These are phyloP conservation scores for Pomacea maculata DNA, from an alignment of 1,140 invertebrate genomes.

Conservation along the genomic window DNA sequence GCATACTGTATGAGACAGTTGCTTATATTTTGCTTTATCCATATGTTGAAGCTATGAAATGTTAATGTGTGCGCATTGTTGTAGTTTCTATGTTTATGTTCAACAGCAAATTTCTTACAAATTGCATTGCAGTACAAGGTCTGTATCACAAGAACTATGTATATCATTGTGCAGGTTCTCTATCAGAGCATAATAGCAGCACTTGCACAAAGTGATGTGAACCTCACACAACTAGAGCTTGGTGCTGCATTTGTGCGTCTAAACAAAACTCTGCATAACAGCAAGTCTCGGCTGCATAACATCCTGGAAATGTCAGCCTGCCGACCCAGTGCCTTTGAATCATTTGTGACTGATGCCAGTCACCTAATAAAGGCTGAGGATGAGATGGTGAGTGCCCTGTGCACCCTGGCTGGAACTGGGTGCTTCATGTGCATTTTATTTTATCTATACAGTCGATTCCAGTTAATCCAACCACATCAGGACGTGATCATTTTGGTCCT, in stretches of 20 bases:
- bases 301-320: conserved; percentile 19
- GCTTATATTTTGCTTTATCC: no score
- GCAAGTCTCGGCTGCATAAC: conserved; percentile 18
- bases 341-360: neutral
- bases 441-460: no score
- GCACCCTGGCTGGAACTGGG: no score
- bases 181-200: conserved; percentile 15
- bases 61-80: no score
- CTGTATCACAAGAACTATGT: neutral
- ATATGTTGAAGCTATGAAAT: no score
- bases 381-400: conserved; percentile 36
- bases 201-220: conserved; percentile 2
- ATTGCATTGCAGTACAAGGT: no score
- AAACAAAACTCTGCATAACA: conserved; percentile 15
- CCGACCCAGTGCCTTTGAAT: conserved; percentile 7
- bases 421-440: no score
- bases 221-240: conserved; percentile 16
- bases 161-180: conserved; percentile 12
- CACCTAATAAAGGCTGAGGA: conserved; percentile 24
- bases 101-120: no score
- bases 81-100: no score
- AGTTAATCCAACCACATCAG: no score
- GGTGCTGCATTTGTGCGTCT: conserved; percentile 19
- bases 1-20: no score
- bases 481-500: no score